phyloP scores from a whole-genome alignment of 2,797 vertebrate species.

The Apogon talboti region DNA sequence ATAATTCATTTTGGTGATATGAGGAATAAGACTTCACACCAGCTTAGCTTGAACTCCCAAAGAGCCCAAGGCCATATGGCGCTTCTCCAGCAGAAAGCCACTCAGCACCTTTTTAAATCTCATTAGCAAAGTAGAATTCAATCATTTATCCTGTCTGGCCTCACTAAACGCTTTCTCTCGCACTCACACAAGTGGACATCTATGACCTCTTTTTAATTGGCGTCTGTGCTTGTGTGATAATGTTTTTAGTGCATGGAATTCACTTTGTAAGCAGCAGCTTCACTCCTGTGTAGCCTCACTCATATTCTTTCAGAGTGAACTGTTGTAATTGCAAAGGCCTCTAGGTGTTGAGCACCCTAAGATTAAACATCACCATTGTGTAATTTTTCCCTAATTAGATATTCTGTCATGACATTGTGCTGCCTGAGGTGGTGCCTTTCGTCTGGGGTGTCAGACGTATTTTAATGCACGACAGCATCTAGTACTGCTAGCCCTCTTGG shows the following conservation, averaged over 20 bases:
- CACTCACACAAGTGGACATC: conserved; percentile 75
- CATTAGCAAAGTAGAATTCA: conserved; percentile 82
- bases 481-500: conserved; percentile 58
- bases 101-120: conserved; percentile 83
- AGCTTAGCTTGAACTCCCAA: conserved; percentile 72
- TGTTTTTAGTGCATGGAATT: conserved; percentile 65
- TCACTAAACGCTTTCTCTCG: conserved; percentile 66
- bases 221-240: conserved; percentile 74
- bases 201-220: conserved; percentile 79
- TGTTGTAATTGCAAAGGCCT: conserved; percentile 67
- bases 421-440: conserved; percentile 68
- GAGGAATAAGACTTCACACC: conserved; percentile 69
- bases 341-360: conserved; percentile 64
- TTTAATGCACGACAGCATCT: conserved; percentile 70
- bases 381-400: conserved; percentile 77
- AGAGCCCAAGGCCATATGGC: conserved; percentile 76
- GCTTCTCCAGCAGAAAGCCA: conserved; percentile 74
- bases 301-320: conserved; percentile 41
- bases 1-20: conserved; percentile 69
- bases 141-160: conserved; percentile 72
- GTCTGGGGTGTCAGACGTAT: conserved; percentile 74
- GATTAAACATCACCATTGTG: conserved; percentile 73
- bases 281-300: conserved; percentile 35
- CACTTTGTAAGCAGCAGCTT: conserved; percentile 62
- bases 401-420: conserved; percentile 67